A percentile compares a stretch with the other conserved stretches of the same genome.
Conservation (phyloP, 2,888 invertebrate genomes). For the Pardosa pseudoannulata region DNA sequence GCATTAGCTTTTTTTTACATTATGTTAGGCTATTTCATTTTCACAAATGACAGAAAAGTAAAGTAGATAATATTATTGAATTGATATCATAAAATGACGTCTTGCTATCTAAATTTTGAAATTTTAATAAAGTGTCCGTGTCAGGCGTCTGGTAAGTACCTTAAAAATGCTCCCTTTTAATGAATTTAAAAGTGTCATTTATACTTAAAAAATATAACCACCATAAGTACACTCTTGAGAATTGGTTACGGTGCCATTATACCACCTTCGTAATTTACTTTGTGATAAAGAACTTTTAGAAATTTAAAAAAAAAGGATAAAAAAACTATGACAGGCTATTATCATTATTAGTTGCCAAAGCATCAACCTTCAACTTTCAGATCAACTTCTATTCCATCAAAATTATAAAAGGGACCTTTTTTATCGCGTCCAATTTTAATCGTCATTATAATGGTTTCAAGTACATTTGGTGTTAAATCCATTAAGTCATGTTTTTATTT, state of each 20-base stretch:
- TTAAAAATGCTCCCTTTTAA: constrained; percentile 7
- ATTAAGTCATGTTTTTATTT: neutral
- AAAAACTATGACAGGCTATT: neutral
- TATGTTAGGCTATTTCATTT: no score
- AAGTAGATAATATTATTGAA: no score
- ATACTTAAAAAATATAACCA: neutral
- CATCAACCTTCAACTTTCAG: neutral
- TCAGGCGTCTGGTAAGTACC: neutral
- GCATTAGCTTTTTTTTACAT: no score
- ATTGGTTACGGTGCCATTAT: constrained; percentile 11
- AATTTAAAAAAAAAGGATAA: neutral
- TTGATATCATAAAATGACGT: no score
- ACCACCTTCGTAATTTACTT: constrained; percentile 30
- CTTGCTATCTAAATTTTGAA: neutral
- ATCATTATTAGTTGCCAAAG: neutral
- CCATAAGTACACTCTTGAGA: constrained; percentile 22
- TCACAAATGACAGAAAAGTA: no score
- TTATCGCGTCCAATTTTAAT: neutral
- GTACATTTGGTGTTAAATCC: neutral
- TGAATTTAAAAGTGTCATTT: constrained; percentile 24
- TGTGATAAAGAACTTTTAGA: neutral
- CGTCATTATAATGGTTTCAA: neutral
- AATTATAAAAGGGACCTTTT: neutral
- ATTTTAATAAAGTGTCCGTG: neutral
- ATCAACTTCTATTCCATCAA: neutral